Conservation (phyloP, 2,113 vertebrate species). For the Cacatua alba region DNA sequence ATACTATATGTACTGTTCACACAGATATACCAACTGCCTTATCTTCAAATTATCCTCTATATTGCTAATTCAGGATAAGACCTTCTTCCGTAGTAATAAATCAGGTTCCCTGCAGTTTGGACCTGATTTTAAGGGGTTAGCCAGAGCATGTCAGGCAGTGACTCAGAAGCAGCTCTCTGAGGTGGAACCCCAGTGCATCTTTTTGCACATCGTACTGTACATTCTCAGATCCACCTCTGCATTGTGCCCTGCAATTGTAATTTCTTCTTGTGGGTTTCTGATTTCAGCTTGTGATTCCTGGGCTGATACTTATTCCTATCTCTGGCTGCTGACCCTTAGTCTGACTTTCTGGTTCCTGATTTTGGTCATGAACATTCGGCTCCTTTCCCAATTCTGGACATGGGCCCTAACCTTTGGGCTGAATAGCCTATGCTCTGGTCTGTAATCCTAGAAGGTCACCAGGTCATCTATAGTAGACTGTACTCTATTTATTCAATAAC, state of each 20-base stretch:
- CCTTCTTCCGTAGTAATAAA: background rate
- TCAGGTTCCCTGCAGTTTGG: background rate
- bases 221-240: background rate
- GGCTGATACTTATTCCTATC: background rate
- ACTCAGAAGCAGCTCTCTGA: accelerated
- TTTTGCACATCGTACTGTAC: accelerated
- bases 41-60: background rate
- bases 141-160: background rate
- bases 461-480: constrained; percentile 18
- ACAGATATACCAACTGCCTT: background rate
- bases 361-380: background rate
- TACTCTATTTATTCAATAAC: background rate
- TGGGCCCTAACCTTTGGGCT: constrained; percentile 49
- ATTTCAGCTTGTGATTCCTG: background rate
- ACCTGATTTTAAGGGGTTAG: background rate
- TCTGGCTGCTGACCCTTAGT: constrained; percentile 35
- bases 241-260: background rate
- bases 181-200: background rate
- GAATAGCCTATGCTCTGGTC: background rate
- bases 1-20: background rate
- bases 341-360: constrained; percentile 51
- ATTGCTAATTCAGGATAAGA: background rate
- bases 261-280: background rate
- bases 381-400: constrained; percentile 44
- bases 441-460: constrained; percentile 46